Conservation (phyloP, 2,113 vertebrate species). For the Upupa epops region DNA sequence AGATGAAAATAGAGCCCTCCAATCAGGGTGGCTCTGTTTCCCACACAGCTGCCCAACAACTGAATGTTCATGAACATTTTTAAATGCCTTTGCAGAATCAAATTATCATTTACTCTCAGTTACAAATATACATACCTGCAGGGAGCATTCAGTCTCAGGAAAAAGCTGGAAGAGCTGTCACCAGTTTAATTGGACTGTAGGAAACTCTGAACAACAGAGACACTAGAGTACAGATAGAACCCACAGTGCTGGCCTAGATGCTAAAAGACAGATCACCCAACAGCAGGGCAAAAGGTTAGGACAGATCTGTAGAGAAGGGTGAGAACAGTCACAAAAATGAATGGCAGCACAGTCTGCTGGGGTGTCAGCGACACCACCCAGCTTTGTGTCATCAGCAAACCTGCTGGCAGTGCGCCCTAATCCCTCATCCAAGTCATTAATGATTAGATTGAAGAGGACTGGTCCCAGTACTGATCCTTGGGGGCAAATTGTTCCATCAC, state of each 20-base stretch:
- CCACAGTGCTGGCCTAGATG: neutral
- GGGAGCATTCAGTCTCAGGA: neutral
- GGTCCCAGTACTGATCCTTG: no score
- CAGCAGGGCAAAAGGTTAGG: neutral
- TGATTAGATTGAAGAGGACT: no score
- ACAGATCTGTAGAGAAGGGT: neutral
- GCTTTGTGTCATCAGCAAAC: no score
- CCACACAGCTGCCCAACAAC: neutral
- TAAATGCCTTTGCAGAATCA: neutral
- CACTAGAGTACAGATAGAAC: rapidly evolving
- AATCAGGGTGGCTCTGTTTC: neutral
- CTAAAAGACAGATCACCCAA: neutral
- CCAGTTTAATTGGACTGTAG: neutral
- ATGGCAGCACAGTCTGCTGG: no score
- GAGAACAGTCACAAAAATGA: rapidly evolving
- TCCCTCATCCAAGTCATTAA: no score
- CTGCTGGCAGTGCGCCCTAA: no score
- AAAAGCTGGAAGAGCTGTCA: neutral
- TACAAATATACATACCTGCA: neutral
- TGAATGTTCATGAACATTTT: neutral
- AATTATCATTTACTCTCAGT: neutral
- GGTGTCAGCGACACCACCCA: no score
- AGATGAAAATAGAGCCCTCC: neutral
- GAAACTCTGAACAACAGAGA: neutral
- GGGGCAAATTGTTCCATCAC: no score